Percentiles rank a stretch among this genome's conserved stretches.
phyloP scores from a whole-genome alignment of 2,888 invertebrate genomes.

The Melipona beecheii region DNA sequence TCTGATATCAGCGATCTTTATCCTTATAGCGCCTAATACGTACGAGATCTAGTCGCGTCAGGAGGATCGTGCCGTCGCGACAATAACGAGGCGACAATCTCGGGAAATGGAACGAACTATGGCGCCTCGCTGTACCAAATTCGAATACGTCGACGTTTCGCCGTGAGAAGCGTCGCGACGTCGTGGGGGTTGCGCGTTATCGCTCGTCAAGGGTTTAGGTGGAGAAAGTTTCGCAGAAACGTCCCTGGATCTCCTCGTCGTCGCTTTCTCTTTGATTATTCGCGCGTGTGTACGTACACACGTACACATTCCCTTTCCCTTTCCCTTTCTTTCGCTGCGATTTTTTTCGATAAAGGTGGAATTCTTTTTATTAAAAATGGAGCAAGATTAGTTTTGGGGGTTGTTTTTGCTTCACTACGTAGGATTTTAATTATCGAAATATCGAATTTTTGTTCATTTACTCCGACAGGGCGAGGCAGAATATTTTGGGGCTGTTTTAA shows the following conservation, averaged over 20 bases:
- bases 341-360: background rate
- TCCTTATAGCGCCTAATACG: slow-evolving; percentile 35
- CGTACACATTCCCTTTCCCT: background rate
- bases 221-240: slow-evolving; percentile 39
- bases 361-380: too few species aligned
- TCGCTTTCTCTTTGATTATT: slow-evolving; percentile 59
- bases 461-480: background rate
- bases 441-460: background rate
- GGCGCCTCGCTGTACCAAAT: slow-evolving; percentile 60
- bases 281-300: slow-evolving; percentile 29
- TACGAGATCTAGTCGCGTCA: slow-evolving; percentile 5
- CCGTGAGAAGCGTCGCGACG: background rate
- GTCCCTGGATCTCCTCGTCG: slow-evolving; percentile 8
- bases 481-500: background rate
- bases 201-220: background rate
- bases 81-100: slow-evolving; percentile 30
- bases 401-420: too few species aligned
- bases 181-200: background rate
- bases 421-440: too few species aligned
- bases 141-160: slow-evolving; percentile 26
- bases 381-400: too few species aligned
- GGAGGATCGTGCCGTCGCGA: slow-evolving; percentile 9
- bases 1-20: slow-evolving; percentile 37
- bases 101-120: slow-evolving; percentile 38
- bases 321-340: slow-evolving; percentile 17